phyloP scores from a whole-genome alignment of 92 coral and sea anemone species.

The Zoanthus solanderi region DNA sequence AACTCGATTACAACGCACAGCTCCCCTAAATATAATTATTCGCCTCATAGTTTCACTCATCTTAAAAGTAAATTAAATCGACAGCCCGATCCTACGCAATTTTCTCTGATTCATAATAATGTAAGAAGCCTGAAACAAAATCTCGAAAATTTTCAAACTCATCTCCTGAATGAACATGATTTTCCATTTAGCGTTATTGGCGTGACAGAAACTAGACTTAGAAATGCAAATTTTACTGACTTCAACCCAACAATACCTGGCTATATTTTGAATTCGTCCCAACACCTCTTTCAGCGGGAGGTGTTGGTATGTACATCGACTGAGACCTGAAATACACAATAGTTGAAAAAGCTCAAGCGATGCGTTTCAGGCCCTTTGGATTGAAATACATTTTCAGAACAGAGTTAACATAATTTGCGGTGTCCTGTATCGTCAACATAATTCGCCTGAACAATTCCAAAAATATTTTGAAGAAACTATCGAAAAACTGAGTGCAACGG shows the following conservation, averaged over 20 bases:
- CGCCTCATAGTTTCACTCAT: no score
- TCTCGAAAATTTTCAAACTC: background rate
- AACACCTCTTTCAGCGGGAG: conserved; percentile 13
- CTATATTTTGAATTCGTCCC: background rate
- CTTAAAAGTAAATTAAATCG: no score
- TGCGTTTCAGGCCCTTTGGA: background rate
- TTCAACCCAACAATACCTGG: background rate
- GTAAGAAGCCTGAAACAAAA: background rate
- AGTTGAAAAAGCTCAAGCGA: no score
- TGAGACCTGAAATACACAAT: background rate
- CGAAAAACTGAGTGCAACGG: no score
- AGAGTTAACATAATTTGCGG: no score
- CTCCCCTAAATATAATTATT: no score
- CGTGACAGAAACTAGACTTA: background rate
- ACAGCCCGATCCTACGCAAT: no score
- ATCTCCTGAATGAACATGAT: background rate
- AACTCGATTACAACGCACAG: no score
- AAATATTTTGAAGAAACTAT: no score
- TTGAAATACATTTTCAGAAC: background rate
- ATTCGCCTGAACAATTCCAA: no score
- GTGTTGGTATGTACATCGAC: background rate
- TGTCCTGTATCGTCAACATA: no score
- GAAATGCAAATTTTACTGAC: background rate
- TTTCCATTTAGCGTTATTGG: background rate
- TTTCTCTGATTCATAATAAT: background rate